phyloP scores from a whole-genome alignment of 2,888 invertebrate genomes.

The Exephanes ischioxanthus region DNA sequence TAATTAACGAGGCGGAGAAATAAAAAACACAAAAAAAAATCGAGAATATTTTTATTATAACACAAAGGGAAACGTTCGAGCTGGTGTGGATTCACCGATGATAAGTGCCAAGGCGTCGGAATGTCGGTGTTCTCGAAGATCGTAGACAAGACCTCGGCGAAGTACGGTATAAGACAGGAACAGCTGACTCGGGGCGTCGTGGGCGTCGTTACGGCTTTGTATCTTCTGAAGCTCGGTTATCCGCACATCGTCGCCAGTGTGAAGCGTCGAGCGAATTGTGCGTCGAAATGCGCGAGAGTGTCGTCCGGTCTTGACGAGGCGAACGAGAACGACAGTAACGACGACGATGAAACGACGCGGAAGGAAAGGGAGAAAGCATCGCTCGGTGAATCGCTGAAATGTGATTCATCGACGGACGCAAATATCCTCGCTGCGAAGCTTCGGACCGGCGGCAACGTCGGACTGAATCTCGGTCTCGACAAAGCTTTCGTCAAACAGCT shows the following conservation, averaged over 20 bases:
- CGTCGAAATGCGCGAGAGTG: slow-evolving; percentile 70
- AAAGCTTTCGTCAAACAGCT: slow-evolving; percentile 92
- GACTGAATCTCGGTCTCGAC: slow-evolving; percentile 89
- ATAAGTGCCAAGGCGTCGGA: slow-evolving; percentile 6
- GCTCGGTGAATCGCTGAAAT: slow-evolving; percentile 73
- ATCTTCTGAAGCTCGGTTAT: slow-evolving; percentile 88
- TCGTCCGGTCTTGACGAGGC: slow-evolving; percentile 62
- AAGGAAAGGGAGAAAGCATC: slow-evolving; percentile 12
- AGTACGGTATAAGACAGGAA: slow-evolving; percentile 87
- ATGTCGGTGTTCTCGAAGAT: slow-evolving; percentile 89
- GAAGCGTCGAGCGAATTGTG: slow-evolving; percentile 66
- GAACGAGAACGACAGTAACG: slow-evolving; percentile 69
- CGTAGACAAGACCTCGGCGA: slow-evolving; percentile 87
- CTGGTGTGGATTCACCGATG: slow-evolving; percentile 48
- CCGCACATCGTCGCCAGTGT: slow-evolving; percentile 86
- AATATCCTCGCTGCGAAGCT: slow-evolving; percentile 32
- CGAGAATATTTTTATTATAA: not conserved
- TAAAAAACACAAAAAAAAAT: too few species aligned
- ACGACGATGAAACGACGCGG: slow-evolving; percentile 45
- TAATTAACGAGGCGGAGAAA: too few species aligned
- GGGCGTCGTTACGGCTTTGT: slow-evolving; percentile 87
- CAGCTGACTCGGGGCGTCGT: slow-evolving; percentile 88
- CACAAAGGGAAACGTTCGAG: not conserved
- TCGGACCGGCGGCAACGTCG: slow-evolving; percentile 52
- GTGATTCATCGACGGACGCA: not conserved